These are phyloP conservation scores for Elmis aenea DNA, from an alignment of 2,888 invertebrate species.

Conservation along the genomic window DNA sequence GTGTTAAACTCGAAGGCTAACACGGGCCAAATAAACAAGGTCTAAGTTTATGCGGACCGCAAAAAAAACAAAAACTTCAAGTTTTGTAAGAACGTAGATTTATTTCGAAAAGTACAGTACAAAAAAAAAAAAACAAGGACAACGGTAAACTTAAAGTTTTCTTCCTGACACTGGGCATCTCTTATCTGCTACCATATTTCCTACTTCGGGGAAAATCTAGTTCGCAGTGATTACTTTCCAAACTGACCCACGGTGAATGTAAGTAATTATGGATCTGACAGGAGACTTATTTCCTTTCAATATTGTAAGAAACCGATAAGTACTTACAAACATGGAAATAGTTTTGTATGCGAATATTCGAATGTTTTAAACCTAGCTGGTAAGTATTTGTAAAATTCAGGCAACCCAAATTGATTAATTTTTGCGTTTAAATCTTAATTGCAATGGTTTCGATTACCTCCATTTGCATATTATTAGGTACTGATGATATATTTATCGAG, in stretches of 20 bases:
- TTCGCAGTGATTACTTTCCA: conserved; percentile 4
- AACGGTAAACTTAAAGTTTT: conserved; percentile 5
- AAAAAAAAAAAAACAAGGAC: conserved; percentile 2
- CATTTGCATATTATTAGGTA: too few species aligned
- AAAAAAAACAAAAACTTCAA: conserved; percentile 1
- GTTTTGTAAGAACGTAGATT: conserved; percentile 1
- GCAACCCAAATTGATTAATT: too few species aligned
- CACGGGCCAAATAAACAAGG: too few species aligned
- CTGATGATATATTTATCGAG: too few species aligned
- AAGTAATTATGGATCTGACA: conserved; percentile 2
- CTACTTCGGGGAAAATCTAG: conserved; percentile 5
- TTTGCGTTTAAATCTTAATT: too few species aligned
- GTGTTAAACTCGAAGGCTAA: too few species aligned
- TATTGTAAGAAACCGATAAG: too few species aligned
- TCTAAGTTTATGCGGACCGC: too few species aligned
- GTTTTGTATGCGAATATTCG: neutral
- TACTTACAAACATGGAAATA: neutral
- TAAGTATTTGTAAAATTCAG: too few species aligned
- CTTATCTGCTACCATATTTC: conserved; percentile 6
- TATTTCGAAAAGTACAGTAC: conserved; percentile 2
- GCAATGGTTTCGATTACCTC: too few species aligned
- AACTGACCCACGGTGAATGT: conserved; percentile 1
- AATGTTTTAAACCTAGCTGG: neutral
- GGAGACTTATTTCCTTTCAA: neutral
- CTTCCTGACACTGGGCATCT: conserved; percentile 3